These are phyloP conservation scores for Nycticryphes semicollaris DNA, from an alignment of 2,113 vertebrate genomes.

Conservation along the genomic window DNA sequence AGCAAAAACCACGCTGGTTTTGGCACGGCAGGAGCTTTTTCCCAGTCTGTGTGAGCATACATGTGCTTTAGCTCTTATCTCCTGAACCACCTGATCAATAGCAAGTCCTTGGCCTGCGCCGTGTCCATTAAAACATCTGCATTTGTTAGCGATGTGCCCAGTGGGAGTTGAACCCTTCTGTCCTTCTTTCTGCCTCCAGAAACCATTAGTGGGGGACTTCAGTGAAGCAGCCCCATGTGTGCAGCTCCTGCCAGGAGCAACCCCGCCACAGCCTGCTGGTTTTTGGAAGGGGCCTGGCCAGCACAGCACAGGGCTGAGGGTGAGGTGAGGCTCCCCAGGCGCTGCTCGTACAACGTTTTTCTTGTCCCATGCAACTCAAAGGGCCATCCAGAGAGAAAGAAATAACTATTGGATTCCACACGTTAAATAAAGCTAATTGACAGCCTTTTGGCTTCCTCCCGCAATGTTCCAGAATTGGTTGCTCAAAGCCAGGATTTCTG, in stretches of 20 bases:
- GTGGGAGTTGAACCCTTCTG: neutral
- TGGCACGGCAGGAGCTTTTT: neutral
- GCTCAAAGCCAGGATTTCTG: neutral
- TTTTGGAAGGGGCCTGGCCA: neutral
- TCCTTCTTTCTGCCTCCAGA: neutral
- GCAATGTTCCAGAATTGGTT: neutral
- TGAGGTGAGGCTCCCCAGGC: neutral
- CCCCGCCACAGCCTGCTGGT: neutral
- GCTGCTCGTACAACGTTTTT: neutral
- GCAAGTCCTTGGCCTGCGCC: neutral
- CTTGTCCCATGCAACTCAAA: neutral
- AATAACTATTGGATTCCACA: neutral
- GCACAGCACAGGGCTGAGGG: neutral
- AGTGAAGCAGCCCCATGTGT: neutral
- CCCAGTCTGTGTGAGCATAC: neutral
- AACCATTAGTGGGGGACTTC: neutral
- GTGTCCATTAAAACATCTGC: neutral
- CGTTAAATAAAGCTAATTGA: neutral
- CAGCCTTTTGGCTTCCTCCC: neutral
- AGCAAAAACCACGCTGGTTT: neutral
- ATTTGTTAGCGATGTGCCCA: neutral
- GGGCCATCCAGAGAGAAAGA: neutral
- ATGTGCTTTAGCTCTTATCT: neutral
- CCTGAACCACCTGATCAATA: neutral
- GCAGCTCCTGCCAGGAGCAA: neutral